Percentiles rank a stretch among this genome's conserved stretches.
phyloP scores from a whole-genome alignment of 2,888 invertebrate species.

The Drosophila lutescens region DNA sequence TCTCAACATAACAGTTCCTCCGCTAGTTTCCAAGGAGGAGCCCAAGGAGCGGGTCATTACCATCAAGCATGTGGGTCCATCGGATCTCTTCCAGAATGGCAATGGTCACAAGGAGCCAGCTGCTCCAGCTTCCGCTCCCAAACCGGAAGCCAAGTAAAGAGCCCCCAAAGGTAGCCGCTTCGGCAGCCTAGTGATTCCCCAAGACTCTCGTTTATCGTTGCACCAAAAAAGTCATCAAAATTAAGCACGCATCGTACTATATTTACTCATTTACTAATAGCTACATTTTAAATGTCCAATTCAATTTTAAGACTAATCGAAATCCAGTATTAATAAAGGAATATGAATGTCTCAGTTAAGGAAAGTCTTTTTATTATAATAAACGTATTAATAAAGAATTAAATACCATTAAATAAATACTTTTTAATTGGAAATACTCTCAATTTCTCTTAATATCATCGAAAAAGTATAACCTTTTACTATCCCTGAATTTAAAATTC shows the following conservation, averaged over 20 bases:
- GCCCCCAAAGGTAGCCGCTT: slow-evolving; percentile 7
- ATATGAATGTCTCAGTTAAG: slow-evolving; percentile 26
- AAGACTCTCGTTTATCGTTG: slow-evolving; percentile 63
- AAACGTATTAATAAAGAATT: neutral
- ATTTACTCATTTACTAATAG: slow-evolving; percentile 41
- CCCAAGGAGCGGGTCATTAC: slow-evolving; percentile 74
- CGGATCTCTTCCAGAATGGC: slow-evolving; percentile 72
- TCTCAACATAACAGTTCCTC: slow-evolving; percentile 89
- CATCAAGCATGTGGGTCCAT: slow-evolving; percentile 77
- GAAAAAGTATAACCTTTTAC: no score
- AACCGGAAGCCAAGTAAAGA: slow-evolving; percentile 44
- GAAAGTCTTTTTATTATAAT: neutral
- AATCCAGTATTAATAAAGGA: slow-evolving; percentile 61
- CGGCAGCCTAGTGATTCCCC: slow-evolving; percentile 60
- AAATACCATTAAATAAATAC: no score
- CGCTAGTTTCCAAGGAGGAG: slow-evolving; percentile 60
- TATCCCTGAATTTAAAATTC: neutral
- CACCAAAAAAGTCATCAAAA: slow-evolving; percentile 47
- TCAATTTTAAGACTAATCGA: slow-evolving; percentile 48
- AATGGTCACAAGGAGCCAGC: slow-evolving; percentile 52
- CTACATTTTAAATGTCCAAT: slow-evolving; percentile 35
- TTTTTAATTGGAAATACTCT: no score
- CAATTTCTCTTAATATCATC: no score
- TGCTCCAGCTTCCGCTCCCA: slow-evolving; percentile 20
- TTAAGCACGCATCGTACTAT: slow-evolving; percentile 52